Conservation (phyloP, 2,888 invertebrate species). For the Hipparchia semele region DNA sequence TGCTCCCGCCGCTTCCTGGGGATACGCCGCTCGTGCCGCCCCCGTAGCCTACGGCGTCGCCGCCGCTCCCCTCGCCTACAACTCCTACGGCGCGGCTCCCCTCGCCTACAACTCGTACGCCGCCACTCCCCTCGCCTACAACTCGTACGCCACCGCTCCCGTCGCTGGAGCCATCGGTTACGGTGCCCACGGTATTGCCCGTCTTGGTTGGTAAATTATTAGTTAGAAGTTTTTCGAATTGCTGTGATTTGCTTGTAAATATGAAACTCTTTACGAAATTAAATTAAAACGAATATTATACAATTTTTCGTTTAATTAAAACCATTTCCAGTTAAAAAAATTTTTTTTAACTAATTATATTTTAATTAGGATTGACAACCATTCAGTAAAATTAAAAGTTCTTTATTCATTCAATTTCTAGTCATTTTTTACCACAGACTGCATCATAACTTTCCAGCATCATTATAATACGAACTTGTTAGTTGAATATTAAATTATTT, state of each 20-base stretch:
- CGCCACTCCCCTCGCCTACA: constrained; percentile 42
- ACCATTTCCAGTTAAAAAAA: no score
- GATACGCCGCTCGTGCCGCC: constrained; percentile 29
- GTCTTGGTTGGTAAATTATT: constrained; percentile 10
- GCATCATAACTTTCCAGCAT: no score
- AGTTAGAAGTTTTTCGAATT: not conserved
- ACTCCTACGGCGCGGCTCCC: constrained; percentile 37
- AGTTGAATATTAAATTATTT: no score
- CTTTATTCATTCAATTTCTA: no score
- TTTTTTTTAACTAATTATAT: no score
- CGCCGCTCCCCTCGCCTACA: constrained; percentile 40
- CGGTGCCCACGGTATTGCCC: constrained; percentile 50
- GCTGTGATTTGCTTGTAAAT: constrained; percentile 18
- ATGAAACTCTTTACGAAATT: not conserved
- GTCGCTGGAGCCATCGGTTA: constrained; percentile 40
- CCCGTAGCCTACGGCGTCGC: constrained; percentile 42
- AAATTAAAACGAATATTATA: not conserved
- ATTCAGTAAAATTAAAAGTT: no score
- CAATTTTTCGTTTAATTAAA: not conserved
- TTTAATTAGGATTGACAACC: no score
- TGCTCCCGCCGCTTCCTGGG: constrained; percentile 33
- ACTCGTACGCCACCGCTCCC: constrained; percentile 37
- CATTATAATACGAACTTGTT: no score
- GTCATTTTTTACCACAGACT: no score
- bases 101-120: constrained; percentile 36